Evolutionary conservation across 1,140 invertebrate genomes (phyloP).

Genomic region (Pseudomyrmex dendroicus): DNA sequence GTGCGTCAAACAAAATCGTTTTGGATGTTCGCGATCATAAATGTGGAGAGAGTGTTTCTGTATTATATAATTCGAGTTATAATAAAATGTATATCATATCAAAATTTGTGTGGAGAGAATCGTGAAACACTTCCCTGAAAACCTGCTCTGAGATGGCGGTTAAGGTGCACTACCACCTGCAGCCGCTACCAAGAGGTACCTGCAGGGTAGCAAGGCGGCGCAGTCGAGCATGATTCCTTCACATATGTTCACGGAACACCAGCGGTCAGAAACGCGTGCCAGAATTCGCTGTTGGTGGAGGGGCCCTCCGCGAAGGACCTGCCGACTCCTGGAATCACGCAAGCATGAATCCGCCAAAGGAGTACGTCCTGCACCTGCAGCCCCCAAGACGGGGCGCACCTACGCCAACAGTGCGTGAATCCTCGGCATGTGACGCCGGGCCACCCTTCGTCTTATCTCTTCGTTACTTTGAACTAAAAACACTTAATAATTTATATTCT

Average conservation of each 20-base stretch:
- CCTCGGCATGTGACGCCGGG: constrained; percentile 73
- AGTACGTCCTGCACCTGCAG: constrained; percentile 81
- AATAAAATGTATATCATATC: background rate
- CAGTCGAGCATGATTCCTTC: constrained; percentile 81
- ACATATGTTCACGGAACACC: constrained; percentile 76
- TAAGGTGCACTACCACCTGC: constrained; percentile 81
- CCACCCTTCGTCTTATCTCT: constrained; percentile 47
- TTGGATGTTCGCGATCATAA: no score
- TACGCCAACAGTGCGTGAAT: constrained; percentile 73
- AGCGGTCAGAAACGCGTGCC: constrained; percentile 68
- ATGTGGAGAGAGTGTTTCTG: no score
- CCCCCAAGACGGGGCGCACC: constrained; percentile 80
- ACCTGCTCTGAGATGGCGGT: constrained; percentile 66
- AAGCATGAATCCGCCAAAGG: constrained; percentile 82
- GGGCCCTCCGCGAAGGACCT: constrained; percentile 71
- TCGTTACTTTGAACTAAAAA: background rate
- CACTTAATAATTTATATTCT: background rate
- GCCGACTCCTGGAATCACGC: constrained; percentile 78
- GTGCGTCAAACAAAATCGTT: no score
- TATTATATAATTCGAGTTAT: background rate
- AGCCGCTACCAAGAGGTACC: constrained; percentile 72
- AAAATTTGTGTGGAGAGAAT: background rate
- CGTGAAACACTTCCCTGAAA: constrained; percentile 45
- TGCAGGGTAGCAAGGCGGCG: constrained; percentile 78
- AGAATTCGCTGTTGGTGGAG: constrained; percentile 46